These are phyloP conservation scores for Sigmodon hispidus DNA, from an alignment of 2,113 vertebrate species.

Conservation along the genomic window DNA sequence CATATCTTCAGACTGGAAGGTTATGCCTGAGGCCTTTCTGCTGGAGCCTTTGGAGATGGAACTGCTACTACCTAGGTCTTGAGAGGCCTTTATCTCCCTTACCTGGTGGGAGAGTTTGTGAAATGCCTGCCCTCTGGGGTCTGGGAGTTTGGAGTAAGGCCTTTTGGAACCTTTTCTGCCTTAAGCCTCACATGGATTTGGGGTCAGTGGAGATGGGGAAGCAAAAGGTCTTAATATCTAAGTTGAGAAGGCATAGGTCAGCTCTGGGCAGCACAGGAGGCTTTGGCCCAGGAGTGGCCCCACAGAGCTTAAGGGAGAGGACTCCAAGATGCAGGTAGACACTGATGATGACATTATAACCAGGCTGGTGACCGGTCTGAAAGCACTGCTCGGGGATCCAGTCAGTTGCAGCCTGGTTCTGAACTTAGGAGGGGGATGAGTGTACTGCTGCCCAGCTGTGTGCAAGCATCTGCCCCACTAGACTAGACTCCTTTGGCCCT, in stretches of 20 bases:
- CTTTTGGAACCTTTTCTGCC: not conserved
- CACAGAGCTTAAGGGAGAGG: accelerated
- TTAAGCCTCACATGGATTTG: not conserved
- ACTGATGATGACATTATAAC: not conserved
- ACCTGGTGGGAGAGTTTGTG: not conserved
- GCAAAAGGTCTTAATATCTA: accelerated
- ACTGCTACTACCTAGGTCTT: not conserved
- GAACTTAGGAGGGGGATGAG: not conserved
- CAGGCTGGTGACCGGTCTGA: not conserved
- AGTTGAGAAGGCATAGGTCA: not conserved
- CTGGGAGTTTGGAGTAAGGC: not conserved
- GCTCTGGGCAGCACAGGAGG: not conserved
- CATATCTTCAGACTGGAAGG: not conserved
- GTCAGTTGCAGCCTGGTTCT: not conserved
- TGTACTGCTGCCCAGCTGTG: not conserved
- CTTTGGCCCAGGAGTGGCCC: not conserved
- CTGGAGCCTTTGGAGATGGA: not conserved
- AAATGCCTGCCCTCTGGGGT: not conserved
- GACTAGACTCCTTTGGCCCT: not conserved
- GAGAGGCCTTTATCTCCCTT: accelerated
- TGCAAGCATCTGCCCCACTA: not conserved
- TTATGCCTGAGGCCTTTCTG: not conserved
- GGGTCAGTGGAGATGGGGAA: not conserved
- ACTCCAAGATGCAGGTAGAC: not conserved
- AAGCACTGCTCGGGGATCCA: not conserved